phyloP scores from a whole-genome alignment of 2,797 vertebrate genomes.

The Alfaro cultratus region DNA sequence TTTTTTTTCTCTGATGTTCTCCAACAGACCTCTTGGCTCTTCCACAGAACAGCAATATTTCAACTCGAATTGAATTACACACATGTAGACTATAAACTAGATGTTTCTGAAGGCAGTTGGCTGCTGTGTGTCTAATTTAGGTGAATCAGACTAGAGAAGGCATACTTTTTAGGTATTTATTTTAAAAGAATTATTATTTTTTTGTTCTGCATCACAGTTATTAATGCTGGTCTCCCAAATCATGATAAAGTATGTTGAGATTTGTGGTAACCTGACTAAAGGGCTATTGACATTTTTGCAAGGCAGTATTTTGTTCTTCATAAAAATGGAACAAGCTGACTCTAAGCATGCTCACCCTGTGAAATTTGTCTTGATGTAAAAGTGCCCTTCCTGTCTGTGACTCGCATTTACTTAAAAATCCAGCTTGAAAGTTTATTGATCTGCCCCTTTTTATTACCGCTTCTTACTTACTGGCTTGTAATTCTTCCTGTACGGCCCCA shows the following conservation, averaged over 20 bases:
- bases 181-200: background rate
- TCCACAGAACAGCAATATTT: background rate
- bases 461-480: background rate
- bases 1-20: background rate
- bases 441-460: slow-evolving; percentile 11
- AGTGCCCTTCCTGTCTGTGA: background rate
- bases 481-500: slow-evolving; percentile 6
- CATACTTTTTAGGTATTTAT: background rate
- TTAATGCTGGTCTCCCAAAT: background rate
- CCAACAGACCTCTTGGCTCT: background rate
- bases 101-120: background rate
- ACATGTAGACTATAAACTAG: background rate
- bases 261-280: background rate
- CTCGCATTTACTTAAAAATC: background rate
- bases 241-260: background rate
- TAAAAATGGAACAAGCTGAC: background rate
- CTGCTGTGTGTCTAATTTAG: background rate
- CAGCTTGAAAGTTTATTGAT: slow-evolving; percentile 36
- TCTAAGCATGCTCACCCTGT: background rate
- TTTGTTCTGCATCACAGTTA: background rate
- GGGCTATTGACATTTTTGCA: background rate
- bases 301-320: background rate
- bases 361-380: background rate
- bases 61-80: background rate
- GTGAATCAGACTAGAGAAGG: background rate